Conservation (phyloP, 2,888 invertebrate genomes). For the Drosophila dives region DNA sequence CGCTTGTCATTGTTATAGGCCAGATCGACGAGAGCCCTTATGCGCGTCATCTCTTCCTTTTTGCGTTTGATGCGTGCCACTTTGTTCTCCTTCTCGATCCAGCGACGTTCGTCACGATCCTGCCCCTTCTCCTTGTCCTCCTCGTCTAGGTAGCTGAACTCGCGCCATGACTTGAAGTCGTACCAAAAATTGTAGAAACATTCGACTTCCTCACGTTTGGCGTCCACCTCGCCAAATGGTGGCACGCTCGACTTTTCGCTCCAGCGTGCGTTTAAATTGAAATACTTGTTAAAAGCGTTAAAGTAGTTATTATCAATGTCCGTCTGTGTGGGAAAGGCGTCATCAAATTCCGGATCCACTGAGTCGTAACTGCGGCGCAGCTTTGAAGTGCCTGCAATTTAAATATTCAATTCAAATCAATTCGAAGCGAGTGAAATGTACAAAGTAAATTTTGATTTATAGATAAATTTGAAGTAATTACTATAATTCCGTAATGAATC, state of each 20-base stretch:
- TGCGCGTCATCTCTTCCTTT: constrained; percentile 98
- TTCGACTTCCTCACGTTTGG: constrained; percentile 94
- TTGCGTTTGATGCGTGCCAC: constrained; percentile 95
- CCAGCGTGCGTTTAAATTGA: constrained; percentile 94
- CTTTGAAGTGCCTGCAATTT: constrained; percentile 88
- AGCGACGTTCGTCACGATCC: constrained; percentile 97
- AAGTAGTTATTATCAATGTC: constrained; percentile 94
- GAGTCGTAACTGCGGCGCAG: constrained; percentile 97
- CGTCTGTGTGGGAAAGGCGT: constrained; percentile 91
- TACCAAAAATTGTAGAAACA: constrained; percentile 99
- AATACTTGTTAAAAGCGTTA: constrained; percentile 88
- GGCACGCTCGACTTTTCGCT: constrained; percentile 95
- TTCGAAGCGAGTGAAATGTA: background rate
- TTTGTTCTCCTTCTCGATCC: constrained; percentile 99
- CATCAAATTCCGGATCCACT: constrained; percentile 97
- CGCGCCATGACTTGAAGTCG: constrained; percentile 99
- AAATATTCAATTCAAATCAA: background rate
- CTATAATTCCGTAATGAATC: background rate
- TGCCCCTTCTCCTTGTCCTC: constrained; percentile 99
- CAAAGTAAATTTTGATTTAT: background rate
- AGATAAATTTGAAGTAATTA: background rate
- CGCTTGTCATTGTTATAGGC: constrained; percentile 98
- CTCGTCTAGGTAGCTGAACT: constrained; percentile 99
- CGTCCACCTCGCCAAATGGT: constrained; percentile 90
- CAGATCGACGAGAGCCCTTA: constrained; percentile 95